Base-by-base conservation (phyloP, 1,140 invertebrate species). In the Cyrtorhinus lividipennis region DNA sequence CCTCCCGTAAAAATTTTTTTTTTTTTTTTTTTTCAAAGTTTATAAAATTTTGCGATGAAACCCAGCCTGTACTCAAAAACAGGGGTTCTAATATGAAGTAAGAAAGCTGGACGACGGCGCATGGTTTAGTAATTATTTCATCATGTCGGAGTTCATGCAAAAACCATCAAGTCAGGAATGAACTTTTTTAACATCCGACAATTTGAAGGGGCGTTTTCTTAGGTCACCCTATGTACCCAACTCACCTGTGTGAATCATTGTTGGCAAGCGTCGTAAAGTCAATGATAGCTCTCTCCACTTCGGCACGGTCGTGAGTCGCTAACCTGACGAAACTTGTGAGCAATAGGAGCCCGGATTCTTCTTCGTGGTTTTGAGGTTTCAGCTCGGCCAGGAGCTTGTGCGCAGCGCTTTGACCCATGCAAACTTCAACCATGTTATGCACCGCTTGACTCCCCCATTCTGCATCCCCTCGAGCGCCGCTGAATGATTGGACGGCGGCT, bases 381-480 rank as follows among this genome's bases (percentile, higher is more conserved):
- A 95, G 76, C 75, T 95, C 92, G 71, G 80, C 73, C 44, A 82
- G 73, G 65, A 89, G 76, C 68, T 77, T 75, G 24, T 62, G 26
- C 24, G 65, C 61, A 5, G 61, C 64, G 2, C 59, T 59, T 53
- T 27, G 46, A 81, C 80, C 68, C 15, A 64, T 58, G 59, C 65
- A 67, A 5, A 67, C 46, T 48, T 67, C 64, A n/a, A 67, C 92
- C 91, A 98, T 97, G 68, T 90, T 86, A 64, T 86, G 85, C 53
- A 94, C 84, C 0, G 93, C 88, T 68, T 83, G 78, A 63, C 84
- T 81, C 0, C 90, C 90, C 85, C 89, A 96, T 66, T 86, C 83
- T 1, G 81, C 71, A 73, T 93, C 88, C 30, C 87, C 83, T 23
- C 93, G 79, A 0, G 91, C 84, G 65, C 80, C 79, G 74, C 97